Base-by-base conservation (phyloP, 2,113 vertebrate genomes). In the Oreochromis tanganicae region DNA sequence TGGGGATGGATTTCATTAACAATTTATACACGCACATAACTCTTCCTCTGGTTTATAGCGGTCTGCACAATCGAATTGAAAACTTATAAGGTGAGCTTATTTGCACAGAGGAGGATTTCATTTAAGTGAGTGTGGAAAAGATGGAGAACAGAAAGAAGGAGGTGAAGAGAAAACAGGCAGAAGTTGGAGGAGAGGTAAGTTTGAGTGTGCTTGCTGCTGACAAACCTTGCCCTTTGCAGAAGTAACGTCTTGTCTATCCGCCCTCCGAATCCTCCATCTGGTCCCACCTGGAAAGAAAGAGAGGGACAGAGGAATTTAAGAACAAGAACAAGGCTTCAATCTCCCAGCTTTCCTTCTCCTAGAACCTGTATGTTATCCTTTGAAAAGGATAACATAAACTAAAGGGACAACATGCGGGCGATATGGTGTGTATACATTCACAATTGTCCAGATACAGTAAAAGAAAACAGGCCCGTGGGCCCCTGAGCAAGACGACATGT, bases 271-370 rank as follows among this genome's bases (percentile, higher is more conserved):
- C 91, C 90, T 92, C 93, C 95, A 94, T 93, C 93, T 93, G 84
- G 87, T 90, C 87, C 93, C 95, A 96, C 96, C 96, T 97, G 95
- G 80, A 92, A 83, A 86, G 63, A 92, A 61, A 90, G 80, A 88
- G n/a, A 91, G 78, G 46, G 61, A 82, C 50, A 88, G 83, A 90
- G 84, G 87, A 90, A 94, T 89, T 92, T 93, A 63, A 88, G 87
- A 83, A 80, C 48, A 71, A 55, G 88, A 93, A 95, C 93, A 95
- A 94, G 89, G 88, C 86, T 84, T 61, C 66, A 36, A 86, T 89
- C 59, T 90, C 88, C 87, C 90, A 85, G 56, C 85, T 85, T 52
- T 87, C 61, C 86, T 81, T 50, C 88, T 88, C 71, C 82, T 80
- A 93, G 66, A 82, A 87, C 43, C 27, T 27, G 4, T 27, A 27